These are phyloP conservation scores for Festucalex cinctus DNA, from an alignment of 2,113 vertebrate genomes.

Conservation along the genomic window DNA sequence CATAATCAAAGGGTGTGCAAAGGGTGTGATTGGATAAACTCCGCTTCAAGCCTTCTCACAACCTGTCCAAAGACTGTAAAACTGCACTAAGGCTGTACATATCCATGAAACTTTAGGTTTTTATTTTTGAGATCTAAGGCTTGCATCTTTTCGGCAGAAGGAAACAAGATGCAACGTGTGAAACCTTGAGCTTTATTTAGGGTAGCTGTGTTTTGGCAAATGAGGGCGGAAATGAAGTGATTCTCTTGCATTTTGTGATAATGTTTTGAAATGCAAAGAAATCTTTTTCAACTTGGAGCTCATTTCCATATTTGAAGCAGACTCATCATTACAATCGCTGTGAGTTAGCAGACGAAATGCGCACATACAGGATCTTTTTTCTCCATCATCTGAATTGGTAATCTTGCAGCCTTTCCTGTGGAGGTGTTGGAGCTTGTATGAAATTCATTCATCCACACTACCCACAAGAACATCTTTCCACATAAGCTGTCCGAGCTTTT, in stretches of 20 bases:
- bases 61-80: constrained; percentile 17
- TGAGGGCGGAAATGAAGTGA: constrained; percentile 33
- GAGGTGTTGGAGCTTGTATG: constrained; percentile 16
- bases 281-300: constrained; percentile 34
- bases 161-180: constrained; percentile 3
- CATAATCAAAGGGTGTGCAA: constrained; percentile 12
- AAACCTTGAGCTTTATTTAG: constrained; percentile 31
- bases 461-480: constrained; percentile 18
- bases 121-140: constrained; percentile 7
- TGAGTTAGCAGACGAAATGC: constrained; percentile 4
- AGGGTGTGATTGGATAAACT: constrained; percentile 1
- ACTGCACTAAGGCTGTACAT: constrained; percentile 6
- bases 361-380: background rate
- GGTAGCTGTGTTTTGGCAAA: constrained; percentile 28
- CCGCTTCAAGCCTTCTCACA: background rate
- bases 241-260: constrained; percentile 28
- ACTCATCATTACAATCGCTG: constrained; percentile 15
- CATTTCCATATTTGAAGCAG: constrained; percentile 41
- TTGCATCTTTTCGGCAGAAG: constrained; percentile 1
- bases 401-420: constrained; percentile 14
- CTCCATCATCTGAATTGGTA: constrained; percentile 4
- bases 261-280: constrained; percentile 41
- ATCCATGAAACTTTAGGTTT: background rate
- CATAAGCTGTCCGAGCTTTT: constrained; percentile 26
- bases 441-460: constrained; percentile 22